phyloP scores from a whole-genome alignment of 2,797 vertebrate species.

The Gymnoscopelus braueri region DNA sequence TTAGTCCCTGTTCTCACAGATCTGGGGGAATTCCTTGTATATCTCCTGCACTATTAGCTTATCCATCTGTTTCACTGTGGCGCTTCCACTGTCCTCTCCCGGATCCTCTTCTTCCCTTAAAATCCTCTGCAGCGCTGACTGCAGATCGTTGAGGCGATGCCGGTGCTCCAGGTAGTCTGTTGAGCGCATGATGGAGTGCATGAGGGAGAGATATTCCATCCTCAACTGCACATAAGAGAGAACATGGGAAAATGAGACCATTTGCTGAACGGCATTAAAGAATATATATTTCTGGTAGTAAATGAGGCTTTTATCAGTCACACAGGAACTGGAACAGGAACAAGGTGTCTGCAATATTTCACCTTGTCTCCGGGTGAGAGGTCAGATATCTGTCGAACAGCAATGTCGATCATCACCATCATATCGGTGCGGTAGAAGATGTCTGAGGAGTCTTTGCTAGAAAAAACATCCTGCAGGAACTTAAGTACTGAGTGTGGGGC shows the following conservation, averaged over 20 bases:
- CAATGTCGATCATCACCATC: slow-evolving; percentile 99
- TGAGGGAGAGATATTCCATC: slow-evolving; percentile 98
- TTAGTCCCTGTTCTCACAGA: slow-evolving; percentile 69
- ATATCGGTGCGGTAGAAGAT: slow-evolving; percentile 98
- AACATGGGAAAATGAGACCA: neutral
- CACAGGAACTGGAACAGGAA: neutral
- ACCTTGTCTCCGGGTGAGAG: slow-evolving; percentile 97
- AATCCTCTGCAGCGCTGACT: slow-evolving; percentile 90
- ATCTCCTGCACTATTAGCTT: slow-evolving; percentile 95
- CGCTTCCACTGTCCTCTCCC: slow-evolving; percentile 73
- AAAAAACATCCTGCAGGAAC: slow-evolving; percentile 96
- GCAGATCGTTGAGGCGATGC: slow-evolving; percentile 91
- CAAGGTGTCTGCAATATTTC: slow-evolving; percentile 19
- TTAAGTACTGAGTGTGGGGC: slow-evolving; percentile 93
- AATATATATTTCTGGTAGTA: too few species aligned
- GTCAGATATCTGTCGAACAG: slow-evolving; percentile 95
- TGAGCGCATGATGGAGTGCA: slow-evolving; percentile 93
- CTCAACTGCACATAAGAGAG: slow-evolving; percentile 82
- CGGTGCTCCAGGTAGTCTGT: slow-evolving; percentile 94
- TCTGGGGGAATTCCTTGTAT: slow-evolving; percentile 92
- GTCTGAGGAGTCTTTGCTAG: slow-evolving; percentile 84
- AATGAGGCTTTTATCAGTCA: too few species aligned
- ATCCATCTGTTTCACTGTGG: slow-evolving; percentile 94
- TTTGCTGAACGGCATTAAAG: neutral
- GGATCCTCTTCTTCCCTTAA: slow-evolving; percentile 86